Conservation (phyloP, 2,113 vertebrate genomes). For the Proterorhinus semilunaris region DNA sequence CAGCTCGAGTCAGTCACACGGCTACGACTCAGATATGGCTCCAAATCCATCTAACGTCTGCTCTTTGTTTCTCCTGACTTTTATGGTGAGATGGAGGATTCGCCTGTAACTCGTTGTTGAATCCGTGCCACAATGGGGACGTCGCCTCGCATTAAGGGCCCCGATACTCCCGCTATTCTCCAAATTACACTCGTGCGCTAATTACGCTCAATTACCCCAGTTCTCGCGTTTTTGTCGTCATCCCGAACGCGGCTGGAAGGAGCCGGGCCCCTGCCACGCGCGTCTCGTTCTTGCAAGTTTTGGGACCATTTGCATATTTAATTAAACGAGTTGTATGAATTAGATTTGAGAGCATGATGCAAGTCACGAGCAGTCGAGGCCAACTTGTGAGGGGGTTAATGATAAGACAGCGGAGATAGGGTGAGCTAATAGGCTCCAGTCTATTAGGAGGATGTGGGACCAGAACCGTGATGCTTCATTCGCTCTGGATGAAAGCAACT, state of each 20-base stretch:
- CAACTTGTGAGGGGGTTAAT: conserved; percentile 59
- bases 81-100: conserved; percentile 60
- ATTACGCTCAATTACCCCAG: conserved; percentile 58
- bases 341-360: conserved; percentile 58
- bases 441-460: conserved; percentile 64
- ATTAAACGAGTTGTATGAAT: conserved; percentile 60
- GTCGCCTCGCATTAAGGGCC: conserved; percentile 60
- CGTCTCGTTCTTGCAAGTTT: conserved; percentile 10
- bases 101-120: conserved; percentile 56
- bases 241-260: conserved; percentile 20
- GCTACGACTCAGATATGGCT: conserved; percentile 66
- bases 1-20: conserved; percentile 72
- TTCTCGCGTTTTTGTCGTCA: conserved; percentile 62
- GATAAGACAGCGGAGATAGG: conserved; percentile 56
- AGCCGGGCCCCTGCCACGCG: conserved; percentile 38
- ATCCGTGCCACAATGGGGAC: conserved; percentile 62
- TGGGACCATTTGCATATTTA: conserved; percentile 57
- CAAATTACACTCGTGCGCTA: conserved; percentile 58
- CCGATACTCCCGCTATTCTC: conserved; percentile 3
- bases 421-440: conserved; percentile 61
- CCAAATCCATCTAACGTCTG: conserved; percentile 65
- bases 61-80: conserved; percentile 69
- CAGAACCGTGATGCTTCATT: conserved; percentile 48
- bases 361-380: conserved; percentile 46
- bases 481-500: conserved; percentile 56